Conservation (phyloP, 2,797 vertebrate genomes). For the Pipistrellus kuhlii region DNA sequence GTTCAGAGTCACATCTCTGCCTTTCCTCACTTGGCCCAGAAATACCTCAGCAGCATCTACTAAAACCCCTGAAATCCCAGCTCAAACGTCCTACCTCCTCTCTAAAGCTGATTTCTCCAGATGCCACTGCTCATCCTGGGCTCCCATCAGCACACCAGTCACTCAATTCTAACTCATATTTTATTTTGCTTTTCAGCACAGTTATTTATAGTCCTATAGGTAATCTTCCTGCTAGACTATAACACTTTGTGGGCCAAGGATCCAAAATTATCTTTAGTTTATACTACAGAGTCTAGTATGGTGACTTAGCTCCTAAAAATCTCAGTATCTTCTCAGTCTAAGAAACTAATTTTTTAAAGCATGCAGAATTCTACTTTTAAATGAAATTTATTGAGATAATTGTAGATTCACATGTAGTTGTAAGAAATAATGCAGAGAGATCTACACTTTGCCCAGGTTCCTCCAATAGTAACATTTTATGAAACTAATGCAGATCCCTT, state of each 20-base stretch:
- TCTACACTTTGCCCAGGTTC: conserved; percentile 27
- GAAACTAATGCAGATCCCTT: conserved; percentile 19
- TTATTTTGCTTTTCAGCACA: not conserved
- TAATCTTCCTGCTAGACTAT: not conserved
- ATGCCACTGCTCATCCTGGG: not conserved
- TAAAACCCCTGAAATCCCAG: not conserved
- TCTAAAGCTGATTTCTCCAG: not conserved
- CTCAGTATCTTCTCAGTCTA: conserved; percentile 18
- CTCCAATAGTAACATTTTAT: not conserved
- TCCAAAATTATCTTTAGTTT: not conserved
- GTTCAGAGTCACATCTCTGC: not conserved
- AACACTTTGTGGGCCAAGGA: not conserved
- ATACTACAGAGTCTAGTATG: not conserved
- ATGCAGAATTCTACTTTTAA: conserved; percentile 33
- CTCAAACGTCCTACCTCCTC: not conserved
- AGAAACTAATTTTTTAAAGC: conserved; percentile 19
- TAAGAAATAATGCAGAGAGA: conserved; percentile 19
- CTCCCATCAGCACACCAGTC: not conserved
- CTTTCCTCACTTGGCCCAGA: not conserved
- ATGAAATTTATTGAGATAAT: conserved; percentile 39
- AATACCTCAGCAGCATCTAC: not conserved
- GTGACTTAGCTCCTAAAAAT: conserved; percentile 1
- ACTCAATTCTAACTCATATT: not conserved
- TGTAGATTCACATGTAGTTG: conserved; percentile 23
- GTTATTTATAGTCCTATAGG: not conserved